A percentile compares a stretch with the other conserved stretches of the same genome.
Conservation (phyloP, 1,140 invertebrate genomes). For the Euura lappo region DNA sequence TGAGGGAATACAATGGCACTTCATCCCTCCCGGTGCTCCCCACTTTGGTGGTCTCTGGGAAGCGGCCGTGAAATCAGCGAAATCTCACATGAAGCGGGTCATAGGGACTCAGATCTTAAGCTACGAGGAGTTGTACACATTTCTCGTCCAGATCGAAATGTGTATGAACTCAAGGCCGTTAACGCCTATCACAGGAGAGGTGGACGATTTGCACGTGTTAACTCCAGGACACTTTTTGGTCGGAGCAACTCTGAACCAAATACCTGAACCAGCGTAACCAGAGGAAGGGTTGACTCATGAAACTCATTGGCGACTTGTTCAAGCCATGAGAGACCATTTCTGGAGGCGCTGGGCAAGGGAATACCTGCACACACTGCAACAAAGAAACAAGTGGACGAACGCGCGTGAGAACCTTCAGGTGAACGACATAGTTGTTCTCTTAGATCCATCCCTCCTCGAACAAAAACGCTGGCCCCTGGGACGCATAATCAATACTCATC, state of each 20-base stretch:
- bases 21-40: conserved; percentile 36
- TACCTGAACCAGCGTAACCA: conserved; percentile 16
- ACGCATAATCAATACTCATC: too few relatives aligned
- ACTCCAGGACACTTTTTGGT: conserved; percentile 38
- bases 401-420: too few relatives aligned
- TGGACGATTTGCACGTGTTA: too few relatives aligned
- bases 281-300: background rate
- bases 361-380: conserved; percentile 32
- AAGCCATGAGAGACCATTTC: too few relatives aligned
- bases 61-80: conserved; percentile 41
- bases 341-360: conserved; percentile 32
- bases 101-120: conserved; percentile 27
- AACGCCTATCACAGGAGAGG: too few relatives aligned
- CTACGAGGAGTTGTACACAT: conserved; percentile 29
- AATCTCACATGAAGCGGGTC: conserved; percentile 18
- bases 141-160: conserved; percentile 33
- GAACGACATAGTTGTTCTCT: too few relatives aligned
- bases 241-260: conserved; percentile 20
- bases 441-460: too few relatives aligned
- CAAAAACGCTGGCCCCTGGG: too few relatives aligned
- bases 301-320: too few relatives aligned
- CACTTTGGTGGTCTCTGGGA: conserved; percentile 37
- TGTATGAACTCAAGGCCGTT: conserved; percentile 31
- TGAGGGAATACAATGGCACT: conserved; percentile 29
- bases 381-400: too few relatives aligned